Conservation (phyloP, 2,113 vertebrate species). For the Cottus gobio region DNA sequence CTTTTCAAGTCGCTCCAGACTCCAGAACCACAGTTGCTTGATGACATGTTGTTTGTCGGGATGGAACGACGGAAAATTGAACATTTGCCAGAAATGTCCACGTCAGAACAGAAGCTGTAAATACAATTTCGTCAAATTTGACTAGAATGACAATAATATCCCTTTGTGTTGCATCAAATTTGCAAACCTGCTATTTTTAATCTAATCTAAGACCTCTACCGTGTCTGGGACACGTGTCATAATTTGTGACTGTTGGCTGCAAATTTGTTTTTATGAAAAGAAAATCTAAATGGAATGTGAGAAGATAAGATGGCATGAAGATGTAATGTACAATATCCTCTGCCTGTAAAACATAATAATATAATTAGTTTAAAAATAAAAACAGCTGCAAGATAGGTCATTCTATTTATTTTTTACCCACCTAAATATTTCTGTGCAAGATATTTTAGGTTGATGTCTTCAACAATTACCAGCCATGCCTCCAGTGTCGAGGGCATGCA, state of each 20-base stretch:
- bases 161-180: constrained; percentile 7
- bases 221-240: not conserved
- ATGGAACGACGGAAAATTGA: constrained; percentile 63
- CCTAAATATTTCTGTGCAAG: no score
- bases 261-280: no score
- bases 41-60: constrained; percentile 62
- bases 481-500: no score
- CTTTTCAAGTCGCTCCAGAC: constrained; percentile 63
- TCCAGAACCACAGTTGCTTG: constrained; percentile 66
- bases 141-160: no score
- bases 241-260: not conserved
- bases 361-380: no score
- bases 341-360: no score
- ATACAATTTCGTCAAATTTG: constrained; percentile 40
- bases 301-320: no score
- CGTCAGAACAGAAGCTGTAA: constrained; percentile 37
- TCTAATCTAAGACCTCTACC: not conserved
- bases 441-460: not conserved
- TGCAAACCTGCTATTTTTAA: not conserved
- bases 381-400: no score
- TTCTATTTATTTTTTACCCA: no score
- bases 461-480: not conserved
- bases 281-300: no score
- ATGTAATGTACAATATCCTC: no score
- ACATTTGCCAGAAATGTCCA: constrained; percentile 60